A percentile compares a stretch with the other conserved stretches of the same genome.
These are phyloP conservation scores for Drosophila pullipes DNA, from an alignment of 2,888 invertebrate genomes.

Conservation along the genomic window DNA sequence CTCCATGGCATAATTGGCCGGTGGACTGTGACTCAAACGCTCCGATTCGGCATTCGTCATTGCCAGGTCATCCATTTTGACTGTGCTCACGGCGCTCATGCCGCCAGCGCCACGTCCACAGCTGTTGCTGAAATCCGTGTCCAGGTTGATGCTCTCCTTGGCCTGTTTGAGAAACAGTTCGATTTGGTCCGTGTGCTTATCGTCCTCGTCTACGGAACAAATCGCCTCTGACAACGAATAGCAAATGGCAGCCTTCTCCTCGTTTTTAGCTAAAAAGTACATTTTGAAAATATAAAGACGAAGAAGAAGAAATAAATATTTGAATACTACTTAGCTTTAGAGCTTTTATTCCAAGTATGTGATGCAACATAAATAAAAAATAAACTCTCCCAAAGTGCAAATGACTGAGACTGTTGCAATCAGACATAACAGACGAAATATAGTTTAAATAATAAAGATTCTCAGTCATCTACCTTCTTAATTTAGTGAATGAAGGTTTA, in stretches of 20 bases:
- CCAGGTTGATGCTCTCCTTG: slow-evolving; percentile 86
- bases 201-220: slow-evolving; percentile 92
- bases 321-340: not conserved
- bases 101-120: slow-evolving; percentile 65
- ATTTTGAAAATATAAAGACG: not conserved
- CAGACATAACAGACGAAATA: too few species aligned
- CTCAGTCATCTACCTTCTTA: not conserved
- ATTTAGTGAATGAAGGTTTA: not conserved
- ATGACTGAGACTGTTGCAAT: too few species aligned
- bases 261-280: slow-evolving; percentile 54
- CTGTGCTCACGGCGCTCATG: slow-evolving; percentile 83
- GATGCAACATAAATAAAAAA: too few species aligned
- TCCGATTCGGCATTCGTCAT: slow-evolving; percentile 76
- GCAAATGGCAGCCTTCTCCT: slow-evolving; percentile 87
- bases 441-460: too few species aligned
- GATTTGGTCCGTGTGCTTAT: slow-evolving; percentile 92
- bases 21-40: slow-evolving; percentile 82
- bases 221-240: slow-evolving; percentile 92
- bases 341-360: not conserved
- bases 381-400: too few species aligned
- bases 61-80: slow-evolving; percentile 82
- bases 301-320: not conserved
- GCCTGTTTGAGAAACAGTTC: slow-evolving; percentile 88
- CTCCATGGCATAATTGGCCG: slow-evolving; percentile 83
- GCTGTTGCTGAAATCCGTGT: slow-evolving; percentile 63